phyloP scores from a whole-genome alignment of 2,888 invertebrate species.

The Gibbula magus region DNA sequence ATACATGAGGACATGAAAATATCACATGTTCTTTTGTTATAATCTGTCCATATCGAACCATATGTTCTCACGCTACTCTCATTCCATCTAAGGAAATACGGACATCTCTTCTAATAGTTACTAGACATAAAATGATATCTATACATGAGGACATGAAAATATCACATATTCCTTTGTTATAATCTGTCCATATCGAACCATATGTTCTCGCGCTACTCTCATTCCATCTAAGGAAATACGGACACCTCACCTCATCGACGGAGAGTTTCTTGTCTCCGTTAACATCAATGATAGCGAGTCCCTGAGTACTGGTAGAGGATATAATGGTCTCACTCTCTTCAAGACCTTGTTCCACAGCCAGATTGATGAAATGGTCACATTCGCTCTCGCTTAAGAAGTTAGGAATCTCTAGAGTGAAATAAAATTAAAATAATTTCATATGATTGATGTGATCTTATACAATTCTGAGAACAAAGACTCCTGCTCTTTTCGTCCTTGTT shows the following conservation, averaged over 20 bases:
- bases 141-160: too few relatives aligned
- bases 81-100: too few relatives aligned
- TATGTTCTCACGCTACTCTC: too few relatives aligned
- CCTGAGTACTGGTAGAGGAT: not conserved
- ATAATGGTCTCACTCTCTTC: slow-evolving; percentile 36
- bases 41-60: too few relatives aligned
- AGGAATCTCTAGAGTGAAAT: slow-evolving; percentile 48
- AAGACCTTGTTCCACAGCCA: slow-evolving; percentile 49
- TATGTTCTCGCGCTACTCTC: not conserved
- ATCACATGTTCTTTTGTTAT: too few relatives aligned
- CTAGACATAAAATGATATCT: too few relatives aligned
- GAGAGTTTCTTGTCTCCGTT: slow-evolving; percentile 45
- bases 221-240: not conserved
- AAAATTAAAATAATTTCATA: not conserved
- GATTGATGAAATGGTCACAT: slow-evolving; percentile 51
- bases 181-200: not conserved
- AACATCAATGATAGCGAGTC: slow-evolving; percentile 41
- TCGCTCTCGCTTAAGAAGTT: slow-evolving; percentile 50
- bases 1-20: too few relatives aligned
- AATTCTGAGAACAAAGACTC: too few relatives aligned
- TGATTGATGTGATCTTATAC: too few relatives aligned
- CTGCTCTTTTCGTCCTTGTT: too few relatives aligned
- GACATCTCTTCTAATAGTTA: too few relatives aligned
- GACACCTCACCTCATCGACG: slow-evolving; percentile 45
- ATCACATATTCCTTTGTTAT: not conserved